phyloP scores from a whole-genome alignment of 2,888 invertebrate genomes.

The Chromoteleia sp. region DNA sequence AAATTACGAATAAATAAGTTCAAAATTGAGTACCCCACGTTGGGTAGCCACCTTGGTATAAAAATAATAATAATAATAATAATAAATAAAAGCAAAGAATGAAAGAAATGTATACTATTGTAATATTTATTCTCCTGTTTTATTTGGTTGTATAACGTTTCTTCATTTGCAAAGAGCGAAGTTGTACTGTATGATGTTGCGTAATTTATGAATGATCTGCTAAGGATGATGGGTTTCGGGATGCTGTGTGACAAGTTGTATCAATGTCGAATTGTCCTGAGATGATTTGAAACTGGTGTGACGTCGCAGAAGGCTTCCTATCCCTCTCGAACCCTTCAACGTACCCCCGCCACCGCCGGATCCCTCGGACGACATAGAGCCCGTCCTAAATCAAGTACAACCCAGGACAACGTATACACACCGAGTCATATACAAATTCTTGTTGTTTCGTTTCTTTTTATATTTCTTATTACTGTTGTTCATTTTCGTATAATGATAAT shows the following conservation, averaged over 20 bases:
- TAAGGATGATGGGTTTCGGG: slow-evolving; percentile 82
- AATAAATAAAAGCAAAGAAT: not conserved
- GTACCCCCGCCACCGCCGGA: slow-evolving; percentile 84
- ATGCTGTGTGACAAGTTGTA: slow-evolving; percentile 84
- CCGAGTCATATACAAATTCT: slow-evolving; percentile 71
- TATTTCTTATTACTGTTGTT: not conserved
- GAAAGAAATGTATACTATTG: too few relatives aligned
- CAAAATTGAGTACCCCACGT: too few relatives aligned
- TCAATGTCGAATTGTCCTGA: slow-evolving; percentile 84
- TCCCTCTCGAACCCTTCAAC: slow-evolving; percentile 83
- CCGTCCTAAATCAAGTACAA: slow-evolving; percentile 84
- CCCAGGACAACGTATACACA: slow-evolving; percentile 83
- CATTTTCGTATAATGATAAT: not conserved
- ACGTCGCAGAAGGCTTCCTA: slow-evolving; percentile 84
- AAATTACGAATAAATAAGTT: too few relatives aligned
- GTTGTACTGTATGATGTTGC: slow-evolving; percentile 49
- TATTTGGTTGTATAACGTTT: too few relatives aligned
- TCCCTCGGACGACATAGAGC: slow-evolving; percentile 84
- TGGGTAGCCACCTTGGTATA: too few relatives aligned
- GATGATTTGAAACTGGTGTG: slow-evolving; percentile 85
- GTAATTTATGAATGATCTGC: slow-evolving; percentile 71
- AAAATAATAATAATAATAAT: not conserved
- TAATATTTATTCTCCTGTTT: too few relatives aligned
- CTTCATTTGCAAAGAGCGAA: slow-evolving; percentile 47
- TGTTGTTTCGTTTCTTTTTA: slow-evolving; percentile 14